These are phyloP conservation scores for Tiliqua scincoides DNA, from an alignment of 2,113 vertebrate species.

Conservation along the genomic window DNA sequence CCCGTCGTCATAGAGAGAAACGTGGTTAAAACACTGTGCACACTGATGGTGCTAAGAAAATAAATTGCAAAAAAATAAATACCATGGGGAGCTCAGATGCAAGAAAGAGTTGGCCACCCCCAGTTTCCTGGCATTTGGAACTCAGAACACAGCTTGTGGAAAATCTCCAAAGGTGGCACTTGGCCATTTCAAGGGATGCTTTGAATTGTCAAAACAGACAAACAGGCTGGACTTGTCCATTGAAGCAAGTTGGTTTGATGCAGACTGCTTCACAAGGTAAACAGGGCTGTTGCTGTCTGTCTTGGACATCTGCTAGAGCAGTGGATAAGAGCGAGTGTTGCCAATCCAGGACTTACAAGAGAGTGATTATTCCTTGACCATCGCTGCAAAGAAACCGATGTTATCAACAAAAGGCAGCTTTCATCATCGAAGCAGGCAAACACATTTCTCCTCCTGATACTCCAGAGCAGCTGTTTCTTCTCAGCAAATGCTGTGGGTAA, in stretches of 20 bases:
- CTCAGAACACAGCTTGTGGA: neutral
- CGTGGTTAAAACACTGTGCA: neutral
- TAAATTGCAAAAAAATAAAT: too few relatives aligned
- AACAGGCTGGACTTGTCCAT: neutral
- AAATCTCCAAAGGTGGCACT: neutral
- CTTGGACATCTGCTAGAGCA: slow-evolving; percentile 60
- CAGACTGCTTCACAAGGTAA: neutral
- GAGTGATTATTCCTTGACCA: slow-evolving; percentile 29
- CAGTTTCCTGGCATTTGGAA: too few relatives aligned
- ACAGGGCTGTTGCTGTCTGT: slow-evolving; percentile 26
- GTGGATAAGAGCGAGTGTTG: too few relatives aligned
- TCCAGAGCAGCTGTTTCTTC: slow-evolving; percentile 59
- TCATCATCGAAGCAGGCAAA: slow-evolving; percentile 55
- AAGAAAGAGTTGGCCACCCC: neutral
- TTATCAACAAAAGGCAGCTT: neutral
- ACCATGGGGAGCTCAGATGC: neutral
- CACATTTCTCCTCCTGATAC: neutral
- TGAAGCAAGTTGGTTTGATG: slow-evolving; percentile 3
- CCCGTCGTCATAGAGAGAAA: neutral
- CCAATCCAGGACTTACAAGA: neutral
- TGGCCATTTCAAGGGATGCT: neutral
- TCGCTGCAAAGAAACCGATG: neutral
- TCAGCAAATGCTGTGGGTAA: slow-evolving; percentile 62
- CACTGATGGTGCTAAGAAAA: neutral
- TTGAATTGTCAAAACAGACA: neutral